A percentile compares a stretch with the other conserved stretches of the same genome.
Conservation (phyloP, 2,888 invertebrate species). For the Heliconius ethilla region DNA sequence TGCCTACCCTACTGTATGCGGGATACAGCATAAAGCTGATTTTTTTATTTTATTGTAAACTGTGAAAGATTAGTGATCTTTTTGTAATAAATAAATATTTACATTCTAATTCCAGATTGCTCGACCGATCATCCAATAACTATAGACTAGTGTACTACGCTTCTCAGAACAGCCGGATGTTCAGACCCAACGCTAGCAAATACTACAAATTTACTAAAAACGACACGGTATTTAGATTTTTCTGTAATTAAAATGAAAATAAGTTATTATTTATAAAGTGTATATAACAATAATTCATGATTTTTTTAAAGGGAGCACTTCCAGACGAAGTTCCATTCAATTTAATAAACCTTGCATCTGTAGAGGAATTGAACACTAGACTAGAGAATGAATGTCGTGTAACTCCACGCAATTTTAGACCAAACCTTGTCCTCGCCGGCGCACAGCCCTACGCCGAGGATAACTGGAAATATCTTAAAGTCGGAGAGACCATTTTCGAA, state of each 20-base stretch:
- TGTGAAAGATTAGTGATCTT: too few species aligned
- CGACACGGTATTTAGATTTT: slow-evolving; percentile 62
- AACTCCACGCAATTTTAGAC: slow-evolving; percentile 82
- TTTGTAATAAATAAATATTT: not conserved
- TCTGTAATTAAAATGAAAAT: too few species aligned
- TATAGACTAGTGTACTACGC: slow-evolving; percentile 84
- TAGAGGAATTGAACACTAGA: slow-evolving; percentile 84
- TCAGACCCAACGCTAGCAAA: slow-evolving; percentile 48
- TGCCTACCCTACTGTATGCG: too few species aligned
- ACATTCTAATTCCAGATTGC: slow-evolving; percentile 61
- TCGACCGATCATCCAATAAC: slow-evolving; percentile 75
- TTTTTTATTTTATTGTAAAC: too few species aligned
- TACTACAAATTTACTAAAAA: slow-evolving; percentile 62
- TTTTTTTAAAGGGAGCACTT: slow-evolving; percentile 81
- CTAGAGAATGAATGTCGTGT: slow-evolving; percentile 73
- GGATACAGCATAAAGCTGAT: too few species aligned
- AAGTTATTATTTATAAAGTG: not conserved
- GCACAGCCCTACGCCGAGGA: slow-evolving; percentile 85
- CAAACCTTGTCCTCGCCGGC: slow-evolving; percentile 85
- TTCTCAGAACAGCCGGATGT: slow-evolving; percentile 56
- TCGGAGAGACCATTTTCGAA: slow-evolving; percentile 84
- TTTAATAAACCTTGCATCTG: slow-evolving; percentile 85
- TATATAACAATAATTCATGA: not conserved
- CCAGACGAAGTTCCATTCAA: slow-evolving; percentile 86
- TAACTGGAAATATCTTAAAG: slow-evolving; percentile 86